Evolutionary conservation across 1,140 invertebrate genomes (phyloP).

Genomic region (Eriosoma lanigerum): DNA sequence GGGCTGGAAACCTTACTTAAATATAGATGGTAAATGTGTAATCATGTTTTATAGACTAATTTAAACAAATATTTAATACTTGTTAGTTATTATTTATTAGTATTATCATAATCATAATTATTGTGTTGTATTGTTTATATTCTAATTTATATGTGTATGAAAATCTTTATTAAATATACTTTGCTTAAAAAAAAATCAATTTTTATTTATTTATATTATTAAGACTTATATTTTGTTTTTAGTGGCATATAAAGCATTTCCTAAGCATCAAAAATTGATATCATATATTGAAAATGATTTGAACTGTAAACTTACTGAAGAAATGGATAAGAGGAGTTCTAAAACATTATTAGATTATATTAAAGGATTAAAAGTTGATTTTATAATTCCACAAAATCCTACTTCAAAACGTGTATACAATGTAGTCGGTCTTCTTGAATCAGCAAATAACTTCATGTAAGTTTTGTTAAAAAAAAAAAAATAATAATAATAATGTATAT

Average conservation of each 20-base stretch:
- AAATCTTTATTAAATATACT: not conserved
- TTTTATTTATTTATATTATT: conserved; percentile 52
- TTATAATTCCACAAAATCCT: conserved; percentile 60
- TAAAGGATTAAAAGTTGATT: conserved; percentile 59
- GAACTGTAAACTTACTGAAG: not conserved
- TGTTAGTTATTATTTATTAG: no score
- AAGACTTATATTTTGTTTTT: not conserved
- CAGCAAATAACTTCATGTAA: not conserved
- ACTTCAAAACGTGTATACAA: conserved; percentile 60
- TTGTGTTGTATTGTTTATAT: no score
- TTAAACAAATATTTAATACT: no score
- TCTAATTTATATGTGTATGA: not conserved
- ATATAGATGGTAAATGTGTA: conserved; percentile 68
- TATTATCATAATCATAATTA: no score
- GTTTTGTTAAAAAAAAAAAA: not conserved
- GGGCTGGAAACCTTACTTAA: conserved; percentile 71
- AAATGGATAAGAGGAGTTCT: not conserved
- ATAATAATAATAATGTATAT: no score
- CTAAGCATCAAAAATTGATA: conserved; percentile 55
- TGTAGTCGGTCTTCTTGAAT: conserved; percentile 60
- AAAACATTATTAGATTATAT: conserved; percentile 53
- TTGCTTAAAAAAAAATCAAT: no score
- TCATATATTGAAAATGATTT: conserved; percentile 31
- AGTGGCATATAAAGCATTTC: conserved; percentile 72
- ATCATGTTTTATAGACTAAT: no score